Base-by-base conservation (phyloP, 2,888 invertebrate genomes). In the Cosmia pyralina region DNA sequence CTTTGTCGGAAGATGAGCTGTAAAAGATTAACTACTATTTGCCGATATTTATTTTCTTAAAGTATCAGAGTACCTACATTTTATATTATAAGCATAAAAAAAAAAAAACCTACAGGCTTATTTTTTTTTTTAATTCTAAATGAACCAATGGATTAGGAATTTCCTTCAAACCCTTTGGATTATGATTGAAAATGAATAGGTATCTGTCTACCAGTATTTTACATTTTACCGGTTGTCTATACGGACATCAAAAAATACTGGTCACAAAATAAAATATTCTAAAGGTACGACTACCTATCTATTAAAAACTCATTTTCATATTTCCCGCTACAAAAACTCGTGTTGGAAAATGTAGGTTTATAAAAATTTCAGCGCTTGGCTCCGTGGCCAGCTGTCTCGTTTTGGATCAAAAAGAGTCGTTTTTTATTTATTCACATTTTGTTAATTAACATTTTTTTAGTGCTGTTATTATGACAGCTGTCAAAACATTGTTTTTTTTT, bases 381-480 rank as follows among this genome's bases (percentile, higher is more conserved):
- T 4, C 58, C 46, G 70, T 64, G n/a, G 74, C 41, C 44, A 50
- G 64, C 69, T 64, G 63, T 60, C 34, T 55, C n/a, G n/a, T n/a
- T 52, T 44, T 71, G 63, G 72, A 69, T 81, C 48, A 60, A 64
- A 81, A 67, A 48, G 13, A 62, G 50, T 4, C 22, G 59, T 53
- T 44, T 81, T 81, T 72, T 57, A 69, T 66, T 63, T 41, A n/a
- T 38, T n/a, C 62, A 55, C 59, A 69, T 72, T 38, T 77, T 63
- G 73, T 70, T 72, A 67, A 76, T 80, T 81, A 77, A 69, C 69
- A 69, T 78, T 78, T 77, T 58, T 57, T 5, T 38, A 48, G 15
- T 60, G 38, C 50, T 59, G 19, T 81, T 77, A 66, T 34, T 53
- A 38, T 38, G 44, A 19, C 7, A 60, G 13, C 34, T 19, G 15